phyloP scores from a whole-genome alignment of 2,797 vertebrate genomes.

The Rhabdophis nuchalis region DNA sequence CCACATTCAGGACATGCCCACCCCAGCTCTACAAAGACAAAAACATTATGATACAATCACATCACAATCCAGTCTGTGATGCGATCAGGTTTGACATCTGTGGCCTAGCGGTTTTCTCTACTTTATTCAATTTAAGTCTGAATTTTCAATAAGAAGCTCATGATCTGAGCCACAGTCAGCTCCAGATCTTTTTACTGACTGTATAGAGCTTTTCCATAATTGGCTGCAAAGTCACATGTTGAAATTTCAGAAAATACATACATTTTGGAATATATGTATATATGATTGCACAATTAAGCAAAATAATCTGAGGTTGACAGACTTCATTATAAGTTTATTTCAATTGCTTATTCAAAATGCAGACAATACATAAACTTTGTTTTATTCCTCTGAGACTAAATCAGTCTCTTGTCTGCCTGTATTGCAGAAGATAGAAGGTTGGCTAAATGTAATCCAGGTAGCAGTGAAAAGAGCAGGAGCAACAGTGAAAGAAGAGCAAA shows the following conservation, averaged over 20 bases:
- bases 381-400: slow-evolving; percentile 4
- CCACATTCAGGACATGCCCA: too few relatives aligned
- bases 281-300: not conserved
- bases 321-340: not conserved
- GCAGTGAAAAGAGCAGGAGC: slow-evolving; percentile 38
- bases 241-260: not conserved
- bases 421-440: slow-evolving; percentile 39
- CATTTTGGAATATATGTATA: not conserved
- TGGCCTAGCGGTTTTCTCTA: not conserved
- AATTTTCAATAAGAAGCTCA: not conserved
- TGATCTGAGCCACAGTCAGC: not conserved
- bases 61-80: too few relatives aligned
- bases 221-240: not conserved
- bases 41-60: too few relatives aligned
- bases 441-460: slow-evolving; percentile 48
- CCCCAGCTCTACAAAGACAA: too few relatives aligned
- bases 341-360: not conserved
- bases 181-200: not conserved
- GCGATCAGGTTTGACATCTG: too few relatives aligned
- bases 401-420: not conserved
- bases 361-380: not conserved
- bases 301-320: not conserved
- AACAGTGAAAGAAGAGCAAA: slow-evolving; percentile 15
- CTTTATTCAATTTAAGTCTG: not conserved
- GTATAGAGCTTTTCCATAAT: not conserved